Evolutionary conservation across 2,888 invertebrate genomes (phyloP).

Genomic region (Torymus texanus): DNA sequence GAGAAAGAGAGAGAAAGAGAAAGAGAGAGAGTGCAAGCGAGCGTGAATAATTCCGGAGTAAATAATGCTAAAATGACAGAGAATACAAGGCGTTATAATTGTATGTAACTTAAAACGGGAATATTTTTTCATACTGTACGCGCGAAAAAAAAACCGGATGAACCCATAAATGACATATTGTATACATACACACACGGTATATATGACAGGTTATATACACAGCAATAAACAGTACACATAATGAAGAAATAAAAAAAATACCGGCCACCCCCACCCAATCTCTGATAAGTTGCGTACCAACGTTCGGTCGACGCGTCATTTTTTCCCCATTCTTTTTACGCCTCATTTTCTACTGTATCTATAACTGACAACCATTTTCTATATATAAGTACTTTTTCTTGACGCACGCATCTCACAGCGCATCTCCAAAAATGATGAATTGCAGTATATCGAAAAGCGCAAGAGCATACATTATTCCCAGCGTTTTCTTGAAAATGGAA

Average conservation of each 20-base stretch:
- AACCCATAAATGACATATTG: slow-evolving; percentile 36
- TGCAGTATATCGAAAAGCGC: not conserved
- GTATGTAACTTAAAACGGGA: slow-evolving; percentile 53
- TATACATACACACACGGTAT: slow-evolving; percentile 30
- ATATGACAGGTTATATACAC: slow-evolving; percentile 21
- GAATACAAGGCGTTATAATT: slow-evolving; percentile 35
- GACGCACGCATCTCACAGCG: too few relatives aligned
- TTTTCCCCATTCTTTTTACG: not conserved
- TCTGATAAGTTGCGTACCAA: slow-evolving; percentile 18
- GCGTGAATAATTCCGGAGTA: slow-evolving; percentile 56
- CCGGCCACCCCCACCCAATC: slow-evolving; percentile 33
- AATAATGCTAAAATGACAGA: slow-evolving; percentile 57
- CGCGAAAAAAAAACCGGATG: slow-evolving; percentile 52
- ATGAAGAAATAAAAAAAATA: slow-evolving; percentile 43
- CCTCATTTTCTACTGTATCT: not conserved
- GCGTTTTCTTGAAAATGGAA: not conserved
- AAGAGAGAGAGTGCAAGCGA: not conserved
- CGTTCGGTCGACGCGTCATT: slow-evolving; percentile 11
- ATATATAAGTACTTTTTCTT: too few relatives aligned
- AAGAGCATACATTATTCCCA: not conserved
- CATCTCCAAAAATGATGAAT: too few relatives aligned
- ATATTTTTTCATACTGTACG: slow-evolving; percentile 69
- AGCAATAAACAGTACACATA: slow-evolving; percentile 28
- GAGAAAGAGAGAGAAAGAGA: not conserved
- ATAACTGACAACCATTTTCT: not conserved